These are phyloP conservation scores for Rutilus rutilus DNA, from an alignment of 2,113 vertebrate genomes.

Conservation along the genomic window DNA sequence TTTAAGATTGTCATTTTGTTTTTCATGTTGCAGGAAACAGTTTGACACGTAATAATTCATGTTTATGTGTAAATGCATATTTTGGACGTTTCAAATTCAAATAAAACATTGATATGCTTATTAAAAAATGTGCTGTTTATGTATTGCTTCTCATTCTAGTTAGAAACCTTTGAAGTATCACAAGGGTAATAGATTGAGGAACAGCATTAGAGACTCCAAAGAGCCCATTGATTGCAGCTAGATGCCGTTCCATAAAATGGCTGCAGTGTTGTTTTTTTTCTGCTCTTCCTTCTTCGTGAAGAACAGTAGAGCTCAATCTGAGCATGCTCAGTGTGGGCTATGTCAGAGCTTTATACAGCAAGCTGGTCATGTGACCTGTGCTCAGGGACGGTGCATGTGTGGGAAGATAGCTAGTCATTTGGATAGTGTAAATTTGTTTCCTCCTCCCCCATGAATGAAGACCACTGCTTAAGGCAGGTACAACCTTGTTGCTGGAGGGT, in stretches of 20 bases:
- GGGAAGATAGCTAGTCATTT: constrained; percentile 58
- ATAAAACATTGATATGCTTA: not conserved
- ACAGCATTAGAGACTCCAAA: not conserved
- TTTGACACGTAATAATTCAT: not conserved
- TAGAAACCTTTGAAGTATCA: not conserved
- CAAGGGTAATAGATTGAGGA: not conserved
- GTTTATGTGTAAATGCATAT: not conserved
- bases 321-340: constrained; percentile 65
- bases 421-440: constrained; percentile 56
- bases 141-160: not conserved
- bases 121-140: not conserved
- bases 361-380: constrained; percentile 64
- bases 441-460: constrained; percentile 60
- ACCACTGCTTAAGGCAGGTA: constrained; percentile 60
- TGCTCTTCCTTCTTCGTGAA: constrained; percentile 62
- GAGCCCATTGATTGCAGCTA: constrained; percentile 31
- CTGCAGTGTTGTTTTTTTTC: constrained; percentile 59
- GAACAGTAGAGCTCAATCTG: constrained; percentile 59
- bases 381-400: constrained; percentile 61
- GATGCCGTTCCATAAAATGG: constrained; percentile 63
- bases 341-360: constrained; percentile 63
- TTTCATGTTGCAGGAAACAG: not conserved
- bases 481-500: constrained; percentile 54
- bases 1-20: not conserved
- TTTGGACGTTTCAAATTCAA: not conserved